These are phyloP conservation scores for Caenorhabditis drosophilae DNA, from an alignment of 2,888 invertebrate species.

Conservation along the genomic window DNA sequence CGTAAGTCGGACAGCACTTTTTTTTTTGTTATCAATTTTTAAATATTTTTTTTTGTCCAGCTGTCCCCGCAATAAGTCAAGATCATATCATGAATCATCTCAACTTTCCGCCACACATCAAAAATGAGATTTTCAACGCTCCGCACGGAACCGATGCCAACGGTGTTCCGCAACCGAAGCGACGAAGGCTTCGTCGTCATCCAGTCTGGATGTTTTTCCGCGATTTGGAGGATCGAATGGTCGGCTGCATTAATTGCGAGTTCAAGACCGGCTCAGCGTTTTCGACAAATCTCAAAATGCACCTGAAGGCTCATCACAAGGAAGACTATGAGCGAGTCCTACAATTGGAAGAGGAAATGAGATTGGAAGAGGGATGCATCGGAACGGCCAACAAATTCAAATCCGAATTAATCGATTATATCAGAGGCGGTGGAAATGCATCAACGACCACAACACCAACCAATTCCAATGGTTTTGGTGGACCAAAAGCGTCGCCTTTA, in stretches of 20 bases:
- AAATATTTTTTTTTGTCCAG: background rate
- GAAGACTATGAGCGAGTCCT: slow-evolving; percentile 58
- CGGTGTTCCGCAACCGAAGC: slow-evolving; percentile 55
- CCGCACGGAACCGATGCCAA: slow-evolving; percentile 52
- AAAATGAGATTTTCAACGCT: slow-evolving; percentile 39
- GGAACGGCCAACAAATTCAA: slow-evolving; percentile 57
- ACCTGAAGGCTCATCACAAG: slow-evolving; percentile 63
- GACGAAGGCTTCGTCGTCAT: slow-evolving; percentile 58
- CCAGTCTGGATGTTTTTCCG: slow-evolving; percentile 66
- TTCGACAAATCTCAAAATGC: slow-evolving; percentile 65
- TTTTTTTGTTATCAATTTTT: background rate
- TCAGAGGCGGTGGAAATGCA: slow-evolving; percentile 57
- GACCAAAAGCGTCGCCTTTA: slow-evolving; percentile 47
- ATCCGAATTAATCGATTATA: slow-evolving; percentile 56
- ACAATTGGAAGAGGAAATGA: slow-evolving; percentile 56
- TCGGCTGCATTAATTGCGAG: slow-evolving; percentile 62
- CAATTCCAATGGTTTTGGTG: background rate
- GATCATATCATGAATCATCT: slow-evolving; percentile 42
- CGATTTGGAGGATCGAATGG: slow-evolving; percentile 63
- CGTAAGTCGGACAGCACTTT: slow-evolving; percentile 2
- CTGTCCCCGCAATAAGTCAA: slow-evolving; percentile 12
- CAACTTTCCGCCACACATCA: slow-evolving; percentile 43
- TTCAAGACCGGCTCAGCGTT: slow-evolving; percentile 63
- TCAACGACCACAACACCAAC: slow-evolving; percentile 32
- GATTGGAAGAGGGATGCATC: slow-evolving; percentile 55